Percentiles rank a stretch among this genome's conserved stretches.
phyloP scores from a whole-genome alignment of 2,797 vertebrate genomes.

The Serranus cabrilla region DNA sequence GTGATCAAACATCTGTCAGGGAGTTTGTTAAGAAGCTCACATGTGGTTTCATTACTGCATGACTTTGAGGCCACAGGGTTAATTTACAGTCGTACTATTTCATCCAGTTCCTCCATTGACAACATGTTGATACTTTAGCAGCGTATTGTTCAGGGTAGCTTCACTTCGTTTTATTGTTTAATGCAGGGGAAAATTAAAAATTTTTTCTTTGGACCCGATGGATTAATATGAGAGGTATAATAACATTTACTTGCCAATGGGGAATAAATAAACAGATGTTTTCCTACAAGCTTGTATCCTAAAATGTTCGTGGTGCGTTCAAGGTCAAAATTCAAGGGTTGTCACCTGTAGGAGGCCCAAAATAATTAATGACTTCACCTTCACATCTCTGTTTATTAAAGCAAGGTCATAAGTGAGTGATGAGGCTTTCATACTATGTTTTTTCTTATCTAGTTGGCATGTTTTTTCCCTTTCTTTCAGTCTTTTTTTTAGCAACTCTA shows the following conservation, averaged over 20 bases:
- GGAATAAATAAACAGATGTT: not conserved
- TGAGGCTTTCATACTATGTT: not conserved
- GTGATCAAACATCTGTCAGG: not conserved
- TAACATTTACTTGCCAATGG: too few species aligned
- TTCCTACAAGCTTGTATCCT: not conserved
- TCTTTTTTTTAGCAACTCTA: not conserved
- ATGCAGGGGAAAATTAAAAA: not conserved
- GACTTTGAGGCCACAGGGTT: not conserved
- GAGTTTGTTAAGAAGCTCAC: not conserved
- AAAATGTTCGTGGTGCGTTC: not conserved
- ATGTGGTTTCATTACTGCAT: not conserved
- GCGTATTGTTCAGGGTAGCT: not conserved
- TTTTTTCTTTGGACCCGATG: too few species aligned
- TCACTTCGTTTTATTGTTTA: not conserved
- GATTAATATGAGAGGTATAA: too few species aligned
- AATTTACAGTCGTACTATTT: not conserved
- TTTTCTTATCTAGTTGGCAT: not conserved
- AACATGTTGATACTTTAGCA: not conserved
- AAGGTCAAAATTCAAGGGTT: not conserved
- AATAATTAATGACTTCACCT: conserved; percentile 41
- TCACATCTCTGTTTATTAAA: not conserved
- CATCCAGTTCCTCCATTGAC: not conserved
- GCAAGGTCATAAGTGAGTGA: conserved; percentile 20
- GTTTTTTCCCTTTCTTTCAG: too few species aligned
- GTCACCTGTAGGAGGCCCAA: not conserved